These are phyloP conservation scores for Hoplodrina ambigua DNA, from an alignment of 2,888 invertebrate genomes.

Conservation along the genomic window DNA sequence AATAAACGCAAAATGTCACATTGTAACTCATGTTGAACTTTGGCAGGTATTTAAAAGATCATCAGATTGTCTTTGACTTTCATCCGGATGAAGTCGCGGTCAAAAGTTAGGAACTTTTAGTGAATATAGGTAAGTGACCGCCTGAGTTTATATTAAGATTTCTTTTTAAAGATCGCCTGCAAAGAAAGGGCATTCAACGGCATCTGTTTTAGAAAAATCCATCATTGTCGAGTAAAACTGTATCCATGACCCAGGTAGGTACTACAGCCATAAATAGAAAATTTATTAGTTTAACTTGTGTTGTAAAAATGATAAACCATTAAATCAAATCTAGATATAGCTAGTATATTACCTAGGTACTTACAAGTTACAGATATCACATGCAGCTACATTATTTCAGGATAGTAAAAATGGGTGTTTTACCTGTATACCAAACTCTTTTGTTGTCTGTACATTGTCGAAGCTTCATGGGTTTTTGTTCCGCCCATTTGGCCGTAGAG, in stretches of 20 bases:
- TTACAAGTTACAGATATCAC: background rate
- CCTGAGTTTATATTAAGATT: background rate
- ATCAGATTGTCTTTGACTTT: background rate
- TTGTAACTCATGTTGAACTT: no score
- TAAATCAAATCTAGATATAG: no score
- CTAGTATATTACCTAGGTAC: background rate
- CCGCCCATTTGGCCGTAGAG: conserved; percentile 49
- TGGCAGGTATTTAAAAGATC: no score
- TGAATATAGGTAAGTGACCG: background rate
- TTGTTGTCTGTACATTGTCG: conserved; percentile 53
- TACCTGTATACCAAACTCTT: conserved; percentile 20
- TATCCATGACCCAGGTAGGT: no score
- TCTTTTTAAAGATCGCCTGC: background rate
- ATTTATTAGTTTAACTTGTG: no score
- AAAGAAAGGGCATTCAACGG: no score
- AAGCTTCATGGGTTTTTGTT: conserved; percentile 50
- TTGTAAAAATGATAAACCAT: no score
- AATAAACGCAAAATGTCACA: no score
- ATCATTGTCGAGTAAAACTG: no score
- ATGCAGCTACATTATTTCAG: no score
- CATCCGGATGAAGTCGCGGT: background rate
- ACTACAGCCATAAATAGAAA: no score
- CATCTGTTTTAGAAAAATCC: no score
- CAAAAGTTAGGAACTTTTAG: background rate
- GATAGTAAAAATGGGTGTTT: background rate